A percentile compares a stretch with the other conserved stretches of the same genome.
Conservation (phyloP, 2,797 vertebrate species). For the Propithecus perrieri region DNA sequence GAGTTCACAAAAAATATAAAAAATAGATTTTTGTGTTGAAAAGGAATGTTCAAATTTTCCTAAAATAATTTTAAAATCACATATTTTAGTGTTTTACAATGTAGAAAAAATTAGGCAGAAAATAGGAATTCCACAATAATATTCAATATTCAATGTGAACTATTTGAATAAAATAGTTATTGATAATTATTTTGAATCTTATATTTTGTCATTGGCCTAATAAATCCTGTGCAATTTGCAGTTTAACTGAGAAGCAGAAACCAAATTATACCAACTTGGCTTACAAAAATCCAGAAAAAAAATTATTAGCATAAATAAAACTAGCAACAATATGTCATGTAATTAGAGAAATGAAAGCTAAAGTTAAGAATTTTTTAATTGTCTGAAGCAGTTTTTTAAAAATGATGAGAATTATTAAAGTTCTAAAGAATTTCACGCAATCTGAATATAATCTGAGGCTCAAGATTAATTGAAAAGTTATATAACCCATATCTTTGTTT, state of each 20-base stretch:
- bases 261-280: background rate
- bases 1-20: background rate
- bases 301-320: slow-evolving; percentile 29
- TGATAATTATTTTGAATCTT: background rate
- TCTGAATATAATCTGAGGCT: background rate
- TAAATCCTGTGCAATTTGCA: background rate
- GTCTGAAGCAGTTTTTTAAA: background rate
- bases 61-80: slow-evolving; percentile 7
- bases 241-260: background rate
- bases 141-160: background rate
- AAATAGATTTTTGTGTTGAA: background rate
- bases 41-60: background rate
- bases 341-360: background rate
- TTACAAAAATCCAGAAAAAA: slow-evolving; percentile 9
- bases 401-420: background rate
- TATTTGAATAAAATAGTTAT: background rate
- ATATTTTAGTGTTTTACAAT: background rate
- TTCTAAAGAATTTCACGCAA: slow-evolving; percentile 29
- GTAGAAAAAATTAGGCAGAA: background rate
- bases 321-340: background rate
- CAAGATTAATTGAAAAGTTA: background rate
- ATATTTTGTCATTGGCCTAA: background rate
- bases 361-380: background rate
- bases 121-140: background rate
- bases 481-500: background rate